phyloP scores from a whole-genome alignment of 2,113 vertebrate genomes.

The Forbesichthys agassizii region DNA sequence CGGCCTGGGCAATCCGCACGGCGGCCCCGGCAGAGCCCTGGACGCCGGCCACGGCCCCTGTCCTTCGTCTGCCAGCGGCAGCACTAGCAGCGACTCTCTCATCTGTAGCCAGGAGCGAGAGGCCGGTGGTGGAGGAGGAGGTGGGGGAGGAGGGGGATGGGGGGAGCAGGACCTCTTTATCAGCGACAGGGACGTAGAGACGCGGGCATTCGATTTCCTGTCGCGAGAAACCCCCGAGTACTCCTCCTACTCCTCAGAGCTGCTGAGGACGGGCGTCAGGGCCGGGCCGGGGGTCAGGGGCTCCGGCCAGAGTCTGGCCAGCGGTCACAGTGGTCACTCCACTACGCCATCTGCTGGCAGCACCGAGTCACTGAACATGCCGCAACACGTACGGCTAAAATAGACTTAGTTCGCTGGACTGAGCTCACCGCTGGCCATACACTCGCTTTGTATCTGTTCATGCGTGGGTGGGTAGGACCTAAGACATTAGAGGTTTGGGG shows the following conservation, averaged over 20 bases:
- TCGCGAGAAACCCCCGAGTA: constrained; percentile 78
- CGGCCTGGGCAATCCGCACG: constrained; percentile 85
- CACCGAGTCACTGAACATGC: constrained; percentile 85
- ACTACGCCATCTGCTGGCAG: constrained; percentile 75
- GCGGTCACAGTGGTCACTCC: constrained; percentile 50
- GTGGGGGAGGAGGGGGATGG: constrained; percentile 83
- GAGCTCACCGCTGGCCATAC: constrained; percentile 38
- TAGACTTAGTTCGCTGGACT: constrained; percentile 59
- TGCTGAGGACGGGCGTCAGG: constrained; percentile 84
- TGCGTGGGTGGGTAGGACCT: constrained; percentile 11
- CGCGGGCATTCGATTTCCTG: constrained; percentile 80
- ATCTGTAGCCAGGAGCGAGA: constrained; percentile 69
- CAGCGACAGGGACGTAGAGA: constrained; percentile 86
- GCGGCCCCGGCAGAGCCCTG: constrained; percentile 61
- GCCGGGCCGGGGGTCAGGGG: constrained; percentile 54
- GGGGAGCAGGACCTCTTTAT: constrained; percentile 92
- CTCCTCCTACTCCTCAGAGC: constrained; percentile 81
- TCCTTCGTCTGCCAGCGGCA: constrained; percentile 61
- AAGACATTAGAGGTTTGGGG: constrained; percentile 20
- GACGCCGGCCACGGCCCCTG: constrained; percentile 80
- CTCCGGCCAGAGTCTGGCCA: constrained; percentile 75
- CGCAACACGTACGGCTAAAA: constrained; percentile 88
- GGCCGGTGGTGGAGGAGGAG: constrained; percentile 80
- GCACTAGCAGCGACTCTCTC: constrained; percentile 82
- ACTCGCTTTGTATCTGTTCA: constrained; percentile 43